Base-by-base conservation (phyloP, 2,113 vertebrate species). In the Rhegmatorhina hoffmannsi region DNA sequence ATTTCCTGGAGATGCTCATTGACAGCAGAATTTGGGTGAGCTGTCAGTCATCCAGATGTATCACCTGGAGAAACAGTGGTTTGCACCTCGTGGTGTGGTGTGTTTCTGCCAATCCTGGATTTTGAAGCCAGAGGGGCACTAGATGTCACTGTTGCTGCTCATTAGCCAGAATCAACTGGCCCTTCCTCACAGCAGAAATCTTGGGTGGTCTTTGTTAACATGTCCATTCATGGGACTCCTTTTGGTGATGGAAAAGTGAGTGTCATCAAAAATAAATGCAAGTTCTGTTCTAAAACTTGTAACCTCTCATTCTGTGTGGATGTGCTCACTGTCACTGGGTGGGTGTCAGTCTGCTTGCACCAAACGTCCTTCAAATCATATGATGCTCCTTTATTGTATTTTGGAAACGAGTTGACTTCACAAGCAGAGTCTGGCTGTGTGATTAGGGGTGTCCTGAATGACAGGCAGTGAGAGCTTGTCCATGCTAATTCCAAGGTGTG, bases 141-240 rank as follows among this genome's bases (percentile, higher is more conserved):
- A 96, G 96, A 64, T 95, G 97, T 94, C 97, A 76, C 60, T 96
- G 70, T 89, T 93, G 88, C 66, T 69, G 43, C 66, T 92, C 7
- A 2, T 44, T 20, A 72, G 7, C 47, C 50, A 17, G n/a, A 82
- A 59, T 19, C 68, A 17, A 7, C 7, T 31, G 17, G 52, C 0
- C 2, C 13, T 64, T 76, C 14, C 25, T 87, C 6, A 24, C 58
- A 4, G 60, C 16, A 33, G 36, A 25, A 67, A 8, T 87, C 81
- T 52, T 84, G 91, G 50, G 87, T 94, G 85, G 79, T 84, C 92
- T 88, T 81, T 70, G 66, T 82, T 80, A 74, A 70, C 19, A 0
- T 7, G 36, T 26, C 67, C 28, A 13, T 79, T 95, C 70, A 23
- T 23, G 66, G 34, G 58, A 17, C 26, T 90, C 23, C 36, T 67